Conservation (phyloP, 2,113 vertebrate genomes). For the Sinocyclocheilus grahami region DNA sequence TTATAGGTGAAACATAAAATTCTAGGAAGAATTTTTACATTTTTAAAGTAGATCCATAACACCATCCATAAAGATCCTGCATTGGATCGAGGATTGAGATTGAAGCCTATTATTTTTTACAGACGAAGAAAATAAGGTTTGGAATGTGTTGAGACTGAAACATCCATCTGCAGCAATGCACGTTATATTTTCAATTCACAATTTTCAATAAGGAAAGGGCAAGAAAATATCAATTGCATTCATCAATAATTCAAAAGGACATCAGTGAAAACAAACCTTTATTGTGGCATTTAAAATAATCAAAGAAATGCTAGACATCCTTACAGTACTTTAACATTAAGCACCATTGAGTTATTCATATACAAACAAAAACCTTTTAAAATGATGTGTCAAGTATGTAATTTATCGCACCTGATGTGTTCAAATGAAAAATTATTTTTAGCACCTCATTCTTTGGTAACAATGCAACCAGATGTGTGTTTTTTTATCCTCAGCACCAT, state of each 20-base stretch:
- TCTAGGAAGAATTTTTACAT: too few species aligned
- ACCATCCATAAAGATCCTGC: too few species aligned
- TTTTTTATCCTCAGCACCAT: background rate
- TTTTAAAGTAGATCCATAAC: too few species aligned
- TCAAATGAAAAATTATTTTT: background rate
- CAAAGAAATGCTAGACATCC: background rate
- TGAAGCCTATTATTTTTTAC: too few species aligned
- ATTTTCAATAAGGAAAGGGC: too few species aligned
- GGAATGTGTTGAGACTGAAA: too few species aligned
- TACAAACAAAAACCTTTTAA: background rate
- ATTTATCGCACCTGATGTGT: conserved; percentile 13
- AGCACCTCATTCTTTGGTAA: background rate
- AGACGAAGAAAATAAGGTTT: too few species aligned
- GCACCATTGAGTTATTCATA: background rate
- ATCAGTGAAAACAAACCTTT: background rate
- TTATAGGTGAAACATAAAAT: background rate
- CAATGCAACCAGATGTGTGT: background rate
- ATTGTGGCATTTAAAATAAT: background rate
- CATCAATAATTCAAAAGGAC: background rate
- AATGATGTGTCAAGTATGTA: conserved; percentile 12
- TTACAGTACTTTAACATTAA: background rate
- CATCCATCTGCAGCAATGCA: too few species aligned
- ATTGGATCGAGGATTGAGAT: too few species aligned
- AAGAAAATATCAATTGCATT: background rate
- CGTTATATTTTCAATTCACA: too few species aligned